Percentiles rank a stretch among this genome's conserved stretches.
Conservation (phyloP, 92 coral and sea anemone genomes). For the Parazoanthus swiftii region DNA sequence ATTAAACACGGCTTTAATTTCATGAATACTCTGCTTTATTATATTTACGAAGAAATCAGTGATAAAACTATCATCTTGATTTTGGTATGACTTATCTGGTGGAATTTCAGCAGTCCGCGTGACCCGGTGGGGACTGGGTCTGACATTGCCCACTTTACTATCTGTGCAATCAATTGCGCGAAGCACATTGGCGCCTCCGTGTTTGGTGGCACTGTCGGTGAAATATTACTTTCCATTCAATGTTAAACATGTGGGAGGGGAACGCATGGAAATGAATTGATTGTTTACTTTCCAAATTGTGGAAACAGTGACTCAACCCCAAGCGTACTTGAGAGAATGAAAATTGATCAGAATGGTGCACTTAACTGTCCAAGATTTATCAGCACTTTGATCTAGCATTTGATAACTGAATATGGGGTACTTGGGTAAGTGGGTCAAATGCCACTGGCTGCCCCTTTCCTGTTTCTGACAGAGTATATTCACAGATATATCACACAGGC, state of each 20-base stretch:
- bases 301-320: constrained; percentile 29
- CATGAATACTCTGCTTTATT: constrained; percentile 15
- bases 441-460: constrained; percentile 25
- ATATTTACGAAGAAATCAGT: constrained; percentile 29
- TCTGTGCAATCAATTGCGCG: constrained; percentile 8
- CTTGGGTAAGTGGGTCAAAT: constrained; percentile 40
- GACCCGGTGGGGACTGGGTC: constrained; percentile 18
- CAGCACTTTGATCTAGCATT: constrained; percentile 35
- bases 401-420: constrained; percentile 30
- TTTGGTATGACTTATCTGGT: constrained; percentile 10
- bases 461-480: constrained; percentile 37
- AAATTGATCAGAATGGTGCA: constrained; percentile 34
- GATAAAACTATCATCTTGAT: constrained; percentile 25
- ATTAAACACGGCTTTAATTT: constrained; percentile 19
- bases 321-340: constrained; percentile 31
- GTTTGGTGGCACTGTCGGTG: constrained; percentile 17
- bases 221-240: constrained; percentile 30
- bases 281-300: constrained; percentile 41
- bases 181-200: constrained; percentile 37
- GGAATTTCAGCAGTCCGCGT: not conserved
- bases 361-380: constrained; percentile 35
- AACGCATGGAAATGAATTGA: constrained; percentile 28
- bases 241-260: constrained; percentile 41
- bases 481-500: constrained; percentile 34
- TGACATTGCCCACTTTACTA: not conserved